These are phyloP conservation scores for Gymnorhina tibicen DNA, from an alignment of 2,113 vertebrate genomes.

Conservation along the genomic window DNA sequence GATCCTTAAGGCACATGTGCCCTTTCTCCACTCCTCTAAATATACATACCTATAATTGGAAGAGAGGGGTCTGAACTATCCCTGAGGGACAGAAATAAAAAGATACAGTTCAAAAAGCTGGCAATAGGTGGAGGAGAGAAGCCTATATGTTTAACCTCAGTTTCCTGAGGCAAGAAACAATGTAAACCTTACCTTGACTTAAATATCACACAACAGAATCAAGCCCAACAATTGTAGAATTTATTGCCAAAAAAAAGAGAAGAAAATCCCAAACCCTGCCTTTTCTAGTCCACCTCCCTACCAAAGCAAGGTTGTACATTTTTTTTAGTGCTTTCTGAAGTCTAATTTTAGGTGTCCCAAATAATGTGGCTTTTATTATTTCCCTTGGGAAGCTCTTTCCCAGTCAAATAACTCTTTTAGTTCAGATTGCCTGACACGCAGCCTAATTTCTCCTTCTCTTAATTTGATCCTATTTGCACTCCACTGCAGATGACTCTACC, in stretches of 20 bases:
- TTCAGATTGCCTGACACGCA: conserved; percentile 6
- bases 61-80: neutral
- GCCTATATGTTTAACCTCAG: neutral
- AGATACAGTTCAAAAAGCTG: neutral
- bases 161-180: neutral
- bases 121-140: neutral
- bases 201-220: neutral
- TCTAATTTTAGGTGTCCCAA: conserved; percentile 61
- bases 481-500: neutral
- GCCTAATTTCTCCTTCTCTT: conserved; percentile 33
- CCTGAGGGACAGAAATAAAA: neutral
- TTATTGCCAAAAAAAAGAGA: neutral
- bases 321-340: conserved; percentile 10
- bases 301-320: neutral
- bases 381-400: conserved; percentile 16
- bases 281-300: conserved; percentile 21
- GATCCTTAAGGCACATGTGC: neutral
- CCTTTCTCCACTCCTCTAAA: neutral
- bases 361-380: conserved; percentile 39
- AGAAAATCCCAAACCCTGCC: neutral
- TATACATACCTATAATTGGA: neutral
- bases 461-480: neutral
- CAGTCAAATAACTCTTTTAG: neutral
- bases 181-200: neutral
- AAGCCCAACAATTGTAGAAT: neutral